These are phyloP conservation scores for Mareca strepera DNA, from an alignment of 2,797 vertebrate genomes.

Conservation along the genomic window DNA sequence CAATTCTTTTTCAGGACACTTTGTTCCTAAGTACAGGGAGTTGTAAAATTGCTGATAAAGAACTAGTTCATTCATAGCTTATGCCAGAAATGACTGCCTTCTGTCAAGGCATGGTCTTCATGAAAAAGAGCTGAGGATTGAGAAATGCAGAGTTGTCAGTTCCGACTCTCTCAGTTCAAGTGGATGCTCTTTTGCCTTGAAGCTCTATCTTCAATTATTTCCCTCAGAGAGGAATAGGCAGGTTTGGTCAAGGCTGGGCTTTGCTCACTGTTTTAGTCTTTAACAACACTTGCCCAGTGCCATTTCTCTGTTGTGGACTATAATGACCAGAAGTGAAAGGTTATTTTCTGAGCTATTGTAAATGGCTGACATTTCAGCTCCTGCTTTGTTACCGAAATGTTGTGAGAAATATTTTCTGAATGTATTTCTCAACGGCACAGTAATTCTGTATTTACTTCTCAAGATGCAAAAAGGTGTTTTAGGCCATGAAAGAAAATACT, in stretches of 20 bases:
- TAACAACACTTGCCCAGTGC: neutral
- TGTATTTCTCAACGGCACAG: neutral
- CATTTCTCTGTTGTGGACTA: constrained; percentile 47
- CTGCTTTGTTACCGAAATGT: neutral
- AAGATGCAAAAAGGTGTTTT: neutral
- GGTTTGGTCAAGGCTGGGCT: constrained; percentile 25
- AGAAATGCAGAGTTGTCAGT: constrained; percentile 56
- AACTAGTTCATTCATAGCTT: constrained; percentile 64
- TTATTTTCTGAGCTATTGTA: constrained; percentile 56
- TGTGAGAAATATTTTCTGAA: constrained; percentile 3
- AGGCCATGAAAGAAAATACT: neutral
- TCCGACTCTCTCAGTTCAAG: constrained; percentile 56
- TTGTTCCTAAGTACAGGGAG: constrained; percentile 69
- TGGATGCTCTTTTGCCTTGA: constrained; percentile 56
- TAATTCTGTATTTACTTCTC: constrained; percentile 16
- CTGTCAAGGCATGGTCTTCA: neutral
- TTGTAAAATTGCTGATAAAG: constrained; percentile 60
- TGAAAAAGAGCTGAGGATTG: constrained; percentile 58
- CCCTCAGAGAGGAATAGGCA: neutral
- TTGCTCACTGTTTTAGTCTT: constrained; percentile 26
- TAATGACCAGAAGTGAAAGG: constrained; percentile 43
- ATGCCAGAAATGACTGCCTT: constrained; percentile 51
- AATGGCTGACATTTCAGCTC: constrained; percentile 17
- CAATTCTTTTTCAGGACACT: constrained; percentile 33
- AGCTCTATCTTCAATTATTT: constrained; percentile 42